These are phyloP conservation scores for Fopius arisanus DNA, from an alignment of 1,140 invertebrate species.

Conservation along the genomic window DNA sequence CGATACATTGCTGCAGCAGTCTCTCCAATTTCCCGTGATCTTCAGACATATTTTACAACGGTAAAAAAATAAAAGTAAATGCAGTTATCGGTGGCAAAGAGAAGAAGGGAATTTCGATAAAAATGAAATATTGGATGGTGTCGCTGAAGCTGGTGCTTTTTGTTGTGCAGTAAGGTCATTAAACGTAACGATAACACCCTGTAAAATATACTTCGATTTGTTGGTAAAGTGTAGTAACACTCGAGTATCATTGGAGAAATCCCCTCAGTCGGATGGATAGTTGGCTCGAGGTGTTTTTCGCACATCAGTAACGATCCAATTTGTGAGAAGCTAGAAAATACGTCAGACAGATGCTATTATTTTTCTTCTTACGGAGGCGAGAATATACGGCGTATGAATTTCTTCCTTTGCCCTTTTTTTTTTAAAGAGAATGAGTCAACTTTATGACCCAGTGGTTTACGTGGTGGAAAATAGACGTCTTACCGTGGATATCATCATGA, in stretches of 20 bases:
- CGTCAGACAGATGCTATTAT: background rate
- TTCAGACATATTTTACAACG: background rate
- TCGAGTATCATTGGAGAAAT: background rate
- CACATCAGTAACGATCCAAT: slow-evolving; percentile 14
- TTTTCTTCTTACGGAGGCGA: background rate
- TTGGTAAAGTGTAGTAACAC: slow-evolving; percentile 17
- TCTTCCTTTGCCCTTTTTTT: background rate
- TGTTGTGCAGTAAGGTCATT: slow-evolving; percentile 17
- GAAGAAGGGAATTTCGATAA: background rate
- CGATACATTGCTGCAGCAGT: too few species aligned
- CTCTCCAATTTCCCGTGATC: background rate
- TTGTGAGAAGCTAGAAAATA: background rate
- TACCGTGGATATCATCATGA: slow-evolving; percentile 3
- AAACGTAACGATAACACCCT: slow-evolving; percentile 24
- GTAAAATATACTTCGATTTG: slow-evolving; percentile 22
- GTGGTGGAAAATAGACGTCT: background rate
- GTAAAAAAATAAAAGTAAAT: background rate
- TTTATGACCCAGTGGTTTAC: background rate
- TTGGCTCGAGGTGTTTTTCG: background rate
- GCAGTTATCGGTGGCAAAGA: background rate
- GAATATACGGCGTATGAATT: background rate
- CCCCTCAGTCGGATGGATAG: background rate
- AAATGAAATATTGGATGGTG: background rate
- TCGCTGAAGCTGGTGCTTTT: background rate
- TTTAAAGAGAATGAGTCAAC: background rate